Conservation (phyloP, 2,888 invertebrate species). For the Scaptomyza parva region DNA sequence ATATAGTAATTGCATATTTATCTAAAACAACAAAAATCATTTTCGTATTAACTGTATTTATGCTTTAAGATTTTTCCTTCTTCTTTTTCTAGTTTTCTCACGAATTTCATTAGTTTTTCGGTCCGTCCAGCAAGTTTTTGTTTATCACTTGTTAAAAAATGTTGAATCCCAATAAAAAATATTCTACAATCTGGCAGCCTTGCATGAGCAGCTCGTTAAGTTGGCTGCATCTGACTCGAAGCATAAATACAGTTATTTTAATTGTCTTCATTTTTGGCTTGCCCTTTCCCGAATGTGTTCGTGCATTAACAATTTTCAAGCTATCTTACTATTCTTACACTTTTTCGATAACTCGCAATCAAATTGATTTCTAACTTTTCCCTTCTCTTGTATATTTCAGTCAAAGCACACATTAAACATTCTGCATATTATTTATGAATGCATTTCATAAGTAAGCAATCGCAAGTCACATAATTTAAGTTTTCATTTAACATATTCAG, state of each 20-base stretch:
- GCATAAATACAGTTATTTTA: constrained; percentile 22
- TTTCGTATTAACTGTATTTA: constrained; percentile 9
- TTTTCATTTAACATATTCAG: constrained; percentile 28
- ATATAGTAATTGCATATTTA: constrained; percentile 41
- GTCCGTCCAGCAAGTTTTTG: constrained; percentile 35
- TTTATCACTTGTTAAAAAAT: neutral
- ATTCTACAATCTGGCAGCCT: constrained; percentile 14
- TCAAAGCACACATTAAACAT: constrained; percentile 2
- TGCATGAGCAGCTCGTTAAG: constrained; percentile 4
- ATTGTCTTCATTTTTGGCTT: constrained; percentile 32
- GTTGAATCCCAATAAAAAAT: neutral
- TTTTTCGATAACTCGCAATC: neutral
- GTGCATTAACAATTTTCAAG: neutral
- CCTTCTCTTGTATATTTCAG: neutral
- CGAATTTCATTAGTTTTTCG: constrained; percentile 9
- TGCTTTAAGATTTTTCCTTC: constrained; percentile 1
- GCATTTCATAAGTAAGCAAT: constrained; percentile 34
- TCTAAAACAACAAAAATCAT: constrained; percentile 19
- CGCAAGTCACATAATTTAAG: constrained; percentile 54
- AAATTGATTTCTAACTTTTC: neutral
- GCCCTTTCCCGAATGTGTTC: constrained; percentile 27
- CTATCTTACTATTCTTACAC: too few relatives aligned
- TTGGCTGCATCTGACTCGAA: constrained; percentile 21
- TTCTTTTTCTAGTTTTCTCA: neutral
- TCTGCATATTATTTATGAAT: constrained; percentile 30